Conservation (phyloP, 2,113 vertebrate genomes). For the Muntiacus muntjak region DNA sequence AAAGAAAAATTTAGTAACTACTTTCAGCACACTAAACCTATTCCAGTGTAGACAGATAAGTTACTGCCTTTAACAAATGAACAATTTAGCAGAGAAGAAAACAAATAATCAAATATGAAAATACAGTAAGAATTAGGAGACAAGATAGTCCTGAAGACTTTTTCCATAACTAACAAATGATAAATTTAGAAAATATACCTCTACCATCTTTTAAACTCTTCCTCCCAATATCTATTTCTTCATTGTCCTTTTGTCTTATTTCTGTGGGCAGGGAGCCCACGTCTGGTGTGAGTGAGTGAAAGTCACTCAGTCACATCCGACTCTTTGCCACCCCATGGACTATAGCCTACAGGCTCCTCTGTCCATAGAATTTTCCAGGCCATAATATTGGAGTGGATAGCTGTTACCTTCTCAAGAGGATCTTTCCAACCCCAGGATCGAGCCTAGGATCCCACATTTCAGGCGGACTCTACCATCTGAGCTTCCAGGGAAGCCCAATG, state of each 20-base stretch:
- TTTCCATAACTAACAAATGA: background rate
- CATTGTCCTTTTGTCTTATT: background rate
- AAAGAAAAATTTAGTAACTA: background rate
- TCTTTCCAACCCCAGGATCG: background rate
- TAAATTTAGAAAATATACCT: background rate
- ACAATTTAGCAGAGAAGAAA: background rate
- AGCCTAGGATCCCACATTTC: background rate
- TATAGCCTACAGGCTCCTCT: background rate
- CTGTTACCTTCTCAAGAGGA: background rate
- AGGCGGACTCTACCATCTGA: background rate
- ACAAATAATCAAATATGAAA: background rate
- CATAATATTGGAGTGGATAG: background rate
- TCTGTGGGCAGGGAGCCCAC: background rate
- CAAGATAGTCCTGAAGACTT: background rate
- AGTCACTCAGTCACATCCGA: background rate
- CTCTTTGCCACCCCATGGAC: background rate
- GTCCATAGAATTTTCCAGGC: background rate
- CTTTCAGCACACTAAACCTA: background rate
- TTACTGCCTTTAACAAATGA: background rate
- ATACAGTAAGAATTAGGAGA: background rate
- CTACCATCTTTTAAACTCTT: background rate
- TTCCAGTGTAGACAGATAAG: background rate
- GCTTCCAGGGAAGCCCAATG: background rate
- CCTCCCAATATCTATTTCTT: background rate
- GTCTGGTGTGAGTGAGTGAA: background rate